Conservation (phyloP, 2,888 invertebrate species). For the Tholera decimalis region DNA sequence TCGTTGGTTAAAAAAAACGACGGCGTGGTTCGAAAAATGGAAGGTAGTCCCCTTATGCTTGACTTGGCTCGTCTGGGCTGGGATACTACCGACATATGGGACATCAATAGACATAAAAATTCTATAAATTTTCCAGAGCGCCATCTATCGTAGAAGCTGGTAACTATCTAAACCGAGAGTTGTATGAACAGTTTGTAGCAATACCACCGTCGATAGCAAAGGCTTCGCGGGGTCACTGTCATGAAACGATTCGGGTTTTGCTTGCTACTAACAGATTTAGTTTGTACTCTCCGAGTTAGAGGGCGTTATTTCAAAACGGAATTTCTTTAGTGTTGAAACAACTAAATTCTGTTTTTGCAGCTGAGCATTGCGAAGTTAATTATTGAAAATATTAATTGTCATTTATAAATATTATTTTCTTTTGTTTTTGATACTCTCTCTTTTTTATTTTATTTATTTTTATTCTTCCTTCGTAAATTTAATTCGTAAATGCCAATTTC, state of each 20-base stretch:
- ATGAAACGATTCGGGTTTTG: neutral
- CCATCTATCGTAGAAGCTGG: constrained; percentile 27
- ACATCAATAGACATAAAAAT: neutral
- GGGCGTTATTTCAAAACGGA: constrained; percentile 32
- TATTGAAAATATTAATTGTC: too few species aligned
- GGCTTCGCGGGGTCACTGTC: neutral
- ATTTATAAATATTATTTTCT: neutral
- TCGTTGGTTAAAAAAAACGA: too few species aligned
- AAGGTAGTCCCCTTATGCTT: too few species aligned
- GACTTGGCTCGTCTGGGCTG: too few species aligned
- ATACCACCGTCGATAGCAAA: neutral
- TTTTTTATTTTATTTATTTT: too few species aligned
- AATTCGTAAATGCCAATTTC: too few species aligned
- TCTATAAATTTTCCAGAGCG: constrained; percentile 12
- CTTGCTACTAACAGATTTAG: neutral
- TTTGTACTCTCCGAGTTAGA: constrained; percentile 15
- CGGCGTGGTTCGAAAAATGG: too few species aligned
- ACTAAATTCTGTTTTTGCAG: too few species aligned
- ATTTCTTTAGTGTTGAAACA: neutral
- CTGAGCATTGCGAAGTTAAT: too few species aligned
- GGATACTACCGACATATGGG: too few species aligned
- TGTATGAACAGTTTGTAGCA: neutral
- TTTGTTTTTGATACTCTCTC: too few species aligned
- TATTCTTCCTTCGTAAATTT: too few species aligned
- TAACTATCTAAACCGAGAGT: neutral